These are phyloP conservation scores for Dendrolimus pini DNA, from an alignment of 2,888 invertebrate genomes.

Conservation along the genomic window DNA sequence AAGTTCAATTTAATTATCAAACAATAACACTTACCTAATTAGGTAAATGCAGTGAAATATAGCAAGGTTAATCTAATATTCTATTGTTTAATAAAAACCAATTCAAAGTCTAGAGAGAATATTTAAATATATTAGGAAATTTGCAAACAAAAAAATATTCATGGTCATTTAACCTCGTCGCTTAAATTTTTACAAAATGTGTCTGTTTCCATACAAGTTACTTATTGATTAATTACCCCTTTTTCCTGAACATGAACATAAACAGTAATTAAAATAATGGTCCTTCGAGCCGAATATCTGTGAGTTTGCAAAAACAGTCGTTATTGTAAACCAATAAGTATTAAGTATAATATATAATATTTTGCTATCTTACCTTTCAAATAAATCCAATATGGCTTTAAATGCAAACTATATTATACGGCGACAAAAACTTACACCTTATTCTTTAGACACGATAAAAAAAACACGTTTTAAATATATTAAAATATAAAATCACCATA, in stretches of 20 bases:
- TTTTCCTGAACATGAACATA: no score
- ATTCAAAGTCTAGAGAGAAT: no score
- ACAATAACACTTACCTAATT: neutral
- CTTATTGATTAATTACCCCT: no score
- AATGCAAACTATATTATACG: conserved; percentile 24
- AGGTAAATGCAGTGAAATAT: no score
- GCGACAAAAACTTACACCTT: conserved; percentile 37
- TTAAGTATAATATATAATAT: neutral
- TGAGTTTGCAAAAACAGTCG: neutral
- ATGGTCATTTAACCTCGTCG: no score
- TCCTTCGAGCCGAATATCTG: neutral
- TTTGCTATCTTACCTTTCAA: neutral
- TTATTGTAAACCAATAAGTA: neutral
- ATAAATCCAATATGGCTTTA: neutral
- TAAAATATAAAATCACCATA: conserved; percentile 47
- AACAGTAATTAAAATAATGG: neutral
- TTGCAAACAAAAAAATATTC: no score
- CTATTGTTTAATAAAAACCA: no score
- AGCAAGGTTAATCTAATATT: no score
- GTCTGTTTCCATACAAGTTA: no score
- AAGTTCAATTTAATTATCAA: neutral
- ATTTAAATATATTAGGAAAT: no score
- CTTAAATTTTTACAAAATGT: no score
- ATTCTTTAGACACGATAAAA: conserved; percentile 37
- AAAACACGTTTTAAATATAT: conserved; percentile 43